These are phyloP conservation scores for Pelusios castaneus DNA, from an alignment of 2,113 vertebrate species.

Conservation along the genomic window DNA sequence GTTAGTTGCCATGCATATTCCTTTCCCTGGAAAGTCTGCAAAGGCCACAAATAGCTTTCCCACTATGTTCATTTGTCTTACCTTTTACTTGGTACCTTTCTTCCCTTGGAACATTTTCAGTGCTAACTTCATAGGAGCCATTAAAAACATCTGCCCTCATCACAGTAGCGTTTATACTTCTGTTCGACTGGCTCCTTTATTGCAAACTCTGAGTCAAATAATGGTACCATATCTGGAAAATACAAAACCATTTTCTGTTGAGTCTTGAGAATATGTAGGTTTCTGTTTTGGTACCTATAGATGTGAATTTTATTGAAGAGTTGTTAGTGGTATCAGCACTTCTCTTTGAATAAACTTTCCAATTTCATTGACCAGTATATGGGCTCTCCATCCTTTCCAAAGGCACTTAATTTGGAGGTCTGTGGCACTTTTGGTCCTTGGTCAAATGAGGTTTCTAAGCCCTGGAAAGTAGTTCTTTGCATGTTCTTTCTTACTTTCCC, in stretches of 20 bases:
- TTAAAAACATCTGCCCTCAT: conserved; percentile 51
- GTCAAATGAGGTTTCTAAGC: conserved; percentile 37
- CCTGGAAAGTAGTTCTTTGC: conserved; percentile 26
- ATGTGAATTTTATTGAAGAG: background rate
- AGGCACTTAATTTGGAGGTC: conserved; percentile 16
- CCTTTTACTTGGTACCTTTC: conserved; percentile 74
- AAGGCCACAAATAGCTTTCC: conserved; percentile 75
- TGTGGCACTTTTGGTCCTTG: conserved; percentile 33
- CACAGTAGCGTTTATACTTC: conserved; percentile 50
- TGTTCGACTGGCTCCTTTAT: conserved; percentile 22
- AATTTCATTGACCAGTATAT: conserved; percentile 6
- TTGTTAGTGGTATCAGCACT: background rate
- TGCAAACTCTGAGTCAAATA: conserved; percentile 20
- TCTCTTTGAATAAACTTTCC: background rate
- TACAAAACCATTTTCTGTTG: background rate
- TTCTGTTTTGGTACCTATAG: background rate
- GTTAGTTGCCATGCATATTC: conserved; percentile 76
- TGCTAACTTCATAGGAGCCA: conserved; percentile 34
- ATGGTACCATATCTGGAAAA: background rate
- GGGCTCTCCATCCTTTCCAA: conserved; percentile 22
- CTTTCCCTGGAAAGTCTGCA: conserved; percentile 73
- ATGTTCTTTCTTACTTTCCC: conserved; percentile 15
- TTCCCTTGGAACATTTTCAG: conserved; percentile 69
- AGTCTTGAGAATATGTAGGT: conserved; percentile 6
- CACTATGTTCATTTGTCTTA: conserved; percentile 78